Base-by-base conservation (phyloP, 2,888 invertebrate species). In the Drosophila lutescens region DNA sequence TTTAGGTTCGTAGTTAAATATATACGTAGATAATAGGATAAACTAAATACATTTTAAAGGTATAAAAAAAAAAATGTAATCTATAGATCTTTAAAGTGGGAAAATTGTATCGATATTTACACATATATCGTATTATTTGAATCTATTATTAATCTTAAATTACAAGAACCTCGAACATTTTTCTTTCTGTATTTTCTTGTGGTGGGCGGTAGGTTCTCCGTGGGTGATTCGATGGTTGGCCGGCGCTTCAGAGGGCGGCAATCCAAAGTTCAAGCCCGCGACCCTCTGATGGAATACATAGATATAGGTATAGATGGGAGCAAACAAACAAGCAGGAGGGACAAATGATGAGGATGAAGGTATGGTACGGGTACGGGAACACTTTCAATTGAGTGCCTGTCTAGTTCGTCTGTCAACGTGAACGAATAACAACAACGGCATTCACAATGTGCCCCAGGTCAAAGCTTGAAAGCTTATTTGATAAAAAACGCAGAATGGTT, bases 381-480 rank as follows among this genome's bases (percentile, higher is more conserved):
- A 34, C 56, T n/a, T 56, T 41, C 34, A 20, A 46, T 46, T 36
- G 34, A 32, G 13, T 13, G 23, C 5, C 23, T 23, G 41, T 53
- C 54, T 54, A 32, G 54, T 26, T 41, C 34, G 41, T 41, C n/a
- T 41, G 32, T 15, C 30, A 15, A 50, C 36, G n/a, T n/a, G 38
- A 49, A 49, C 26, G 26, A 26, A 26, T 26, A 26, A 30, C 30
- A 50, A 50, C 58, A 51, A 40, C 23, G 20, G 23, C 23, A 32
- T 13, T 26, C 32, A 53, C 53, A 34, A 43, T 53, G 43, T 43
- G 41, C 23, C 15, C 41, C 53, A 59, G 59, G 41, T 53, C 59
- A 43, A 51, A 32, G 47, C 30, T 47, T 17, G 6, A 32, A 32
- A 59, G 53, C 59, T 43, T 43, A 43, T n/a, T 46, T 36, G 12